Evolutionary conservation across 2,113 vertebrate genomes (phyloP).

Genomic region (rabbit (Oryctolagus cuniculus)): mOryCun1.1 NC_091433.1:27037501-27038000

Average conservation of each 20-base stretch:
- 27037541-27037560: background rate
- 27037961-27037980: background rate
- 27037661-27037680: background rate
- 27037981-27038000: background rate
- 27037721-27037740: constrained; percentile 32
- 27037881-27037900: constrained; percentile 51
- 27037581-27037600: background rate
- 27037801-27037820: constrained; percentile 67
- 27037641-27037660: background rate
- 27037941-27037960: background rate
- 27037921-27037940: background rate
- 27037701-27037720: constrained; percentile 18
- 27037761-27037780: constrained; percentile 48
- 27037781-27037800: constrained; percentile 54
- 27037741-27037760: constrained; percentile 14
- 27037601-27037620: background rate
- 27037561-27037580: background rate
- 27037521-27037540: rapidly evolving
- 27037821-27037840: constrained; percentile 48
- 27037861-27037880: constrained; percentile 49
- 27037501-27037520: background rate
- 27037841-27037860: constrained; percentile 71
- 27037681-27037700: background rate
- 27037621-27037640: background rate
- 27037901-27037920: constrained; percentile 50